Base-by-base conservation (phyloP, 2,797 vertebrate species). In the Alectoris magna region DNA sequence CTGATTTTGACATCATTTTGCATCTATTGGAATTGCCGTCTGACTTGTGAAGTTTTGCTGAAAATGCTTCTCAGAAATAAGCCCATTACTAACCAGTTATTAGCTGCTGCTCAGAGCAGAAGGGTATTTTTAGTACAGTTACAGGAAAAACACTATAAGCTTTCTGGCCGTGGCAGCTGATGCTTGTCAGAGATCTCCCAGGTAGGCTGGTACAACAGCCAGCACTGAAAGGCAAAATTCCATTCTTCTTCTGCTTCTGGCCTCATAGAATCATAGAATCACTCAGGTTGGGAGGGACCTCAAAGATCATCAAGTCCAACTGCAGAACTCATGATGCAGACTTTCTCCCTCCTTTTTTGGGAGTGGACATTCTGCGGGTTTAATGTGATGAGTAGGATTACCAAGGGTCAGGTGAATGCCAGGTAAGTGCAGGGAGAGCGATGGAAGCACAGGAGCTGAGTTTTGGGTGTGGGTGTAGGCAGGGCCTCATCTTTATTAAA, bases 31-130 rank as follows among this genome's bases (percentile, higher is more conserved):
- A 75, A 39, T 49, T 56, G 22, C 11, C 14, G 87, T 2, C 67
- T 93, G 70, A 19, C 63, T 66, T 77, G 24, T 60, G 49, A 74
- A 41, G 10, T 85, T 92, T 74, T 76, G 64, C 39, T 87, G 69
- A 74, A 73, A 60, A 48, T 49, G 34, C 22, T 39, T 26, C 7
- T 72, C 72, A 87, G 51, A 53, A 39, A 2, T 4, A 53, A 53
- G 62, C 34, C 51, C 39, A 67, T 77, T 53, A 17, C 19, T 74
- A 51, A 53, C 29, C 0, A 0, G 51, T 76, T 7, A 2, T 79
- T 34, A 76, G 53, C 44, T 31, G 27, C 44, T 80, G 38, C 43
- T 79, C 24, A 59, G 18, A 1, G 0, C 38, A 41, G 64, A 38
- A 41, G 8, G 31, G 8, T 59, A 53, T 83, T 87, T 87, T 71